phyloP scores from a whole-genome alignment of 2,888 invertebrate genomes.

The Diarsia mendica region DNA sequence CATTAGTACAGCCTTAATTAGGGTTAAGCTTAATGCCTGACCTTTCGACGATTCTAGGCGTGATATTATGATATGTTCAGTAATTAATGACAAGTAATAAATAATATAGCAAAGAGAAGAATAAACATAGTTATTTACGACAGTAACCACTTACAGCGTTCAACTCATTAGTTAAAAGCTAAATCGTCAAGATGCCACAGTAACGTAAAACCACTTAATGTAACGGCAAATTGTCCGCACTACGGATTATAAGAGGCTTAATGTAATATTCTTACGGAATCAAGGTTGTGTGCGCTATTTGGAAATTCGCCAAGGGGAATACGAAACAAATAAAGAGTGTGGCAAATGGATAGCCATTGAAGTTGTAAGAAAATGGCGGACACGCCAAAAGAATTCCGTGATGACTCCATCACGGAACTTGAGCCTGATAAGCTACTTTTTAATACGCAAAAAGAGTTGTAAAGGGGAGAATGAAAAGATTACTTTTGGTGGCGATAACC shows the following conservation, averaged over 20 bases:
- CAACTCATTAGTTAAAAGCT: constrained; percentile 21
- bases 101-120: neutral
- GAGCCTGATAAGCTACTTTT: too few species aligned
- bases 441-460: too few species aligned
- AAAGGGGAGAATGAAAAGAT: too few species aligned
- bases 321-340: constrained; percentile 56
- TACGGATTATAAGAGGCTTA: constrained; percentile 31
- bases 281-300: constrained; percentile 58
- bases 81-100: too few species aligned
- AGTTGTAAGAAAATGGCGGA: constrained; percentile 7
- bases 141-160: neutral
- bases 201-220: constrained; percentile 1
- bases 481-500: too few species aligned
- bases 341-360: neutral
- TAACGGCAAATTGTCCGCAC: constrained; percentile 13
- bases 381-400: too few species aligned
- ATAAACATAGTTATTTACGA: neutral
- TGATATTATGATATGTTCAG: too few species aligned
- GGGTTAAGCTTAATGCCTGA: too few species aligned
- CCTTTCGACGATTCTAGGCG: too few species aligned
- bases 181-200: neutral
- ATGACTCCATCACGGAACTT: neutral
- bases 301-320: constrained; percentile 64
- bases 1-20: too few species aligned
- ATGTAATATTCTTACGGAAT: constrained; percentile 48